Percentiles rank a stretch among this genome's conserved stretches.
These are phyloP conservation scores for Amphipyra berbera DNA, from an alignment of 2,888 invertebrate genomes.

Conservation along the genomic window DNA sequence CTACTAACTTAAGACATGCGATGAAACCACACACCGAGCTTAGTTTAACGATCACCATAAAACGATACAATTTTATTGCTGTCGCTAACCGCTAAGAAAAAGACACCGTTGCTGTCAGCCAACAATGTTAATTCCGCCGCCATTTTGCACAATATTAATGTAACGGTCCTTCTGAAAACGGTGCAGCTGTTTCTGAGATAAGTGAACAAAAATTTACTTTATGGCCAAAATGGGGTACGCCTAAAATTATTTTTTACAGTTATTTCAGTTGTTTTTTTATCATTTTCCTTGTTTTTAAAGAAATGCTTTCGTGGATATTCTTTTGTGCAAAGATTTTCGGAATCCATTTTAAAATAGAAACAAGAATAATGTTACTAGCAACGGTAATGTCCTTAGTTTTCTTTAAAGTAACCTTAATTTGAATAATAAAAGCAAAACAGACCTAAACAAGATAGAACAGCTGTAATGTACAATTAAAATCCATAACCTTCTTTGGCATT, in stretches of 20 bases:
- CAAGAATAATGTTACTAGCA: too few species aligned
- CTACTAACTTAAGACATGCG: conserved; percentile 56
- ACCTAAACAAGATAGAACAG: too few species aligned
- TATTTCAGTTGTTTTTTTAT: conserved; percentile 29
- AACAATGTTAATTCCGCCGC: conserved; percentile 49
- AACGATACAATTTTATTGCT: conserved; percentile 79
- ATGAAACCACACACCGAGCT: conserved; percentile 74
- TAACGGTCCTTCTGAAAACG: conserved; percentile 29
- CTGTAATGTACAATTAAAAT: too few species aligned
- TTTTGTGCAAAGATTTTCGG: conserved; percentile 1
- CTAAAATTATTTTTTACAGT: conserved; percentile 44
- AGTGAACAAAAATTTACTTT: conserved; percentile 36
- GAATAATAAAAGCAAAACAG: too few species aligned
- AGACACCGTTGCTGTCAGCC: conserved; percentile 39
- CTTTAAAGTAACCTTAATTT: too few species aligned
- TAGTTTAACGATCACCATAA: conserved; percentile 81
- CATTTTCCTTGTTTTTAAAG: conserved; percentile 29
- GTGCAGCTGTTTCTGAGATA: conserved; percentile 39
- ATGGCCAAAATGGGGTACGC: conserved; percentile 18
- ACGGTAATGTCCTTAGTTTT: too few species aligned
- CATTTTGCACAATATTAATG: conserved; percentile 38
- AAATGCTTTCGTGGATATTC: conserved; percentile 13
- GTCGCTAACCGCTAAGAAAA: conserved; percentile 56
- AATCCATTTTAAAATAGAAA: conserved; percentile 1
- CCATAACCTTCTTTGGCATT: too few species aligned